These are phyloP conservation scores for Apamea epomidion DNA, from an alignment of 2,888 invertebrate species.

Conservation along the genomic window DNA sequence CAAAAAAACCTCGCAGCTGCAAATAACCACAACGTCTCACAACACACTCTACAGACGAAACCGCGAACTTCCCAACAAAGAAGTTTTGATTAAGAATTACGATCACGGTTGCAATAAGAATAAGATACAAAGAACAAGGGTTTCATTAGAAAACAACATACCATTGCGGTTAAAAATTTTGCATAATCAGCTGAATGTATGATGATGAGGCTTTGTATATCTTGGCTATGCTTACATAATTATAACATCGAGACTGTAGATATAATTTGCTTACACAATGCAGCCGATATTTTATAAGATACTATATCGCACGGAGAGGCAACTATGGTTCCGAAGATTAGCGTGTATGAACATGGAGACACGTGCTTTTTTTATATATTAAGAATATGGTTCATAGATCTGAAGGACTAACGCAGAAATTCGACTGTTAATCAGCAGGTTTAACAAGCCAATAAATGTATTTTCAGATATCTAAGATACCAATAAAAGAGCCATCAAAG, in stretches of 20 bases:
- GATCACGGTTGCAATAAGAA: slow-evolving; percentile 57
- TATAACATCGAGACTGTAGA: slow-evolving; percentile 5
- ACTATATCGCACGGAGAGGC: neutral
- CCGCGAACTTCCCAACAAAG: slow-evolving; percentile 44
- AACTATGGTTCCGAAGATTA: neutral
- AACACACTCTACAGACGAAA: slow-evolving; percentile 22
- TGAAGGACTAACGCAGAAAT: neutral
- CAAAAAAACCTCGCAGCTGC: slow-evolving; percentile 30
- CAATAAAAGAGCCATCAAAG: slow-evolving; percentile 21
- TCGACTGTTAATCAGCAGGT: neutral
- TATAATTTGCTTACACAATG: slow-evolving; percentile 9
- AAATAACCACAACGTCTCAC: slow-evolving; percentile 25
- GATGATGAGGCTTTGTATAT: slow-evolving; percentile 31
- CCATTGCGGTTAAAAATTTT: slow-evolving; percentile 39
- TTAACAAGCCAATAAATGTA: slow-evolving; percentile 17
- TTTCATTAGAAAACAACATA: slow-evolving; percentile 51
- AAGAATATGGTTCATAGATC: neutral
- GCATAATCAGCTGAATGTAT: slow-evolving; percentile 47
- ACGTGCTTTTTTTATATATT: neutral
- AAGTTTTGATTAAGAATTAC: slow-evolving; percentile 56
- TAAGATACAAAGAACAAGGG: slow-evolving; percentile 59
- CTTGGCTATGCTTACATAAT: slow-evolving; percentile 26
- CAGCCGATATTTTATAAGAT: slow-evolving; percentile 2
- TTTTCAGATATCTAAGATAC: neutral
- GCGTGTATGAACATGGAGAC: neutral